Conservation (phyloP, 2,113 vertebrate genomes). For the Dryoscopus gambensis region DNA sequence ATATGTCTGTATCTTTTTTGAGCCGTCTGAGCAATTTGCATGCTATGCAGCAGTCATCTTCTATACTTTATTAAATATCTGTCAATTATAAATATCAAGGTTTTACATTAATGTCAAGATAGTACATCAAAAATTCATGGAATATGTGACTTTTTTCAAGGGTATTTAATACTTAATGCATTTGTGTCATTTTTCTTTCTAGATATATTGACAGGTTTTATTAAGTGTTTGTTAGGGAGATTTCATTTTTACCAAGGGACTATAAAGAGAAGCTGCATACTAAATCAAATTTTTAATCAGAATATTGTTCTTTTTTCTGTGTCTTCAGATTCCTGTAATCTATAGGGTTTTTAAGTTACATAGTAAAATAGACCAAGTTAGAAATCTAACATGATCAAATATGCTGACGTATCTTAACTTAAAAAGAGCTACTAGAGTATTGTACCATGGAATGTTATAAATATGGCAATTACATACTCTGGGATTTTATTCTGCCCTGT, state of each 20-base stretch:
- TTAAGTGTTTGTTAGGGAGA: constrained; percentile 86
- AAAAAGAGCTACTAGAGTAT: constrained; percentile 44
- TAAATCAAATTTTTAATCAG: constrained; percentile 78
- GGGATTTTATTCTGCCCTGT: constrained; percentile 14
- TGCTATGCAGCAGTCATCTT: constrained; percentile 69
- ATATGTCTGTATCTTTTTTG: constrained; percentile 63
- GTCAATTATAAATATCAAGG: constrained; percentile 87
- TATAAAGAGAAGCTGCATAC: constrained; percentile 76
- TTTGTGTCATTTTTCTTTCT: constrained; percentile 84
- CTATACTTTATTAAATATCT: constrained; percentile 83
- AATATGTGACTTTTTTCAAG: constrained; percentile 82
- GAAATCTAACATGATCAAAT: constrained; percentile 66
- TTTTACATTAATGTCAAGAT: constrained; percentile 88
- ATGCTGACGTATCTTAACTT: constrained; percentile 65
- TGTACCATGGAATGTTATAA: constrained; percentile 38
- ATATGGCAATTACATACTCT: constrained; percentile 52
- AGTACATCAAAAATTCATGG: constrained; percentile 88
- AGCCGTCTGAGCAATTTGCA: constrained; percentile 69
- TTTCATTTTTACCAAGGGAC: constrained; percentile 80
- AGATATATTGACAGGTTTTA: constrained; percentile 85
- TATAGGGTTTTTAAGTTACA: constrained; percentile 59
- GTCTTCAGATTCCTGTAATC: constrained; percentile 65
- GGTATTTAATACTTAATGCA: constrained; percentile 87
- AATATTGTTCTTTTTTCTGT: constrained; percentile 70
- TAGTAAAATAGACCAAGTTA: constrained; percentile 37